Evolutionary conservation across 2,113 vertebrate species (phyloP).

Genomic region (Acanthochromis polyacanthus): DNA sequence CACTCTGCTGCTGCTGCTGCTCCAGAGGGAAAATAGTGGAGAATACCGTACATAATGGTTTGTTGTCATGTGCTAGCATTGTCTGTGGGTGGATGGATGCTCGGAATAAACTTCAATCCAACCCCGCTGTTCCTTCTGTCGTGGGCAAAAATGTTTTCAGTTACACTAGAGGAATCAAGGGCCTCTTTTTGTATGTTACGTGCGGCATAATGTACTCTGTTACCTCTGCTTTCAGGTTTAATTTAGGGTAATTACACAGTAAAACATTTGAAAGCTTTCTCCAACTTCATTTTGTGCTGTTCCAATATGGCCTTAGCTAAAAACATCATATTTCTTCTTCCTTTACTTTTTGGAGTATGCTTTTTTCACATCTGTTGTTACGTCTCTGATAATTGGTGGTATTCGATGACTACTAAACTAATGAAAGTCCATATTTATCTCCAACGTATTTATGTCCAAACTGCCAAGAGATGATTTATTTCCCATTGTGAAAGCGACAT

Average conservation of each 20-base stretch:
- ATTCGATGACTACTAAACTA: too few relatives aligned
- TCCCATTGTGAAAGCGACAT: background rate
- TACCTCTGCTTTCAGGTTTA: conserved; percentile 1
- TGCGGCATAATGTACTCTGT: background rate
- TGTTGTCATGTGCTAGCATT: conserved; percentile 15
- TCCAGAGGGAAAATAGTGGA: background rate
- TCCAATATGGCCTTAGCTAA: background rate
- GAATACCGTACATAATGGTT: background rate
- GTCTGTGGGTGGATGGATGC: conserved; percentile 41
- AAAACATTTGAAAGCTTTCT: conserved; percentile 12
- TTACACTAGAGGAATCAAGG: conserved; percentile 10
- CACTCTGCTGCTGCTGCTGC: conserved; percentile 12
- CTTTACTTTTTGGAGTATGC: background rate
- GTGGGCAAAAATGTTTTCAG: background rate
- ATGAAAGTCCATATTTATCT: background rate
- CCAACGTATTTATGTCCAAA: conserved; percentile 4
- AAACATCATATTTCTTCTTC: background rate
- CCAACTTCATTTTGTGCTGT: background rate
- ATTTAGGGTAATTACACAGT: background rate
- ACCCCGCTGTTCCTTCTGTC: background rate
- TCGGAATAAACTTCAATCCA: background rate
- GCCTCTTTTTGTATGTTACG: background rate
- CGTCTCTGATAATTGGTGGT: background rate
- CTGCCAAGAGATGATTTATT: background rate
- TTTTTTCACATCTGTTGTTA: background rate